phyloP scores from a whole-genome alignment of 2,113 vertebrate genomes.

The Cygnus atratus region DNA sequence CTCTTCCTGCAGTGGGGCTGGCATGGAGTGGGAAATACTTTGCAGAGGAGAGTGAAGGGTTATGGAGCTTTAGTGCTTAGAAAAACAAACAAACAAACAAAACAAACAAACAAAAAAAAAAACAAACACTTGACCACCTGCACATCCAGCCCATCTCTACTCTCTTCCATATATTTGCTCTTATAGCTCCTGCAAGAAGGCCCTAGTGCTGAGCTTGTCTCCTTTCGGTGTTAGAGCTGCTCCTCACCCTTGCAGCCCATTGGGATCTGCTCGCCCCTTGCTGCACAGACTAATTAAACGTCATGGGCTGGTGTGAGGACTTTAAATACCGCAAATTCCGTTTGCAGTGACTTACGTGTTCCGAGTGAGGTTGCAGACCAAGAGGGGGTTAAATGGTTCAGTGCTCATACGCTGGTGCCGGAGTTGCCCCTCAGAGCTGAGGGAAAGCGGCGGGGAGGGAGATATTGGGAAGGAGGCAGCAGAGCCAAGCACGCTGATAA shows the following conservation, averaged over 20 bases:
- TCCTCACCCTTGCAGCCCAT: not conserved
- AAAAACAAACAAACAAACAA: no score
- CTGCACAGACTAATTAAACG: not conserved
- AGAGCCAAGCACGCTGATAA: constrained; percentile 27
- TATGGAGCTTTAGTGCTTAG: not conserved
- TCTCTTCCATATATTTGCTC: not conserved
- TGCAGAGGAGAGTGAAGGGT: not conserved
- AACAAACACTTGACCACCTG: rapidly evolving
- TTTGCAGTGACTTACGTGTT: not conserved
- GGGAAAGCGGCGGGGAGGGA: not conserved
- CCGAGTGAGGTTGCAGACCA: not conserved
- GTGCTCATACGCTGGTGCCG: not conserved
- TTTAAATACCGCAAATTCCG: not conserved
- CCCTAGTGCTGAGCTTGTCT: not conserved
- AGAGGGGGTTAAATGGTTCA: not conserved
- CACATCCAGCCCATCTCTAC: not conserved
- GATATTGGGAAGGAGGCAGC: constrained; percentile 23
- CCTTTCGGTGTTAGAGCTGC: not conserved
- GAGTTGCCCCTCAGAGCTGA: not conserved
- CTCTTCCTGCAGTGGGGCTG: not conserved
- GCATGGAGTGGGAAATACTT: not conserved
- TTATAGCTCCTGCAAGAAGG: not conserved
- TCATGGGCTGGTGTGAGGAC: not conserved
- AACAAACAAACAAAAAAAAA: not conserved
- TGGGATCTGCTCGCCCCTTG: not conserved